Conservation (phyloP, 2,797 vertebrate genomes). For the Triplophysa yarkandensis region DNA sequence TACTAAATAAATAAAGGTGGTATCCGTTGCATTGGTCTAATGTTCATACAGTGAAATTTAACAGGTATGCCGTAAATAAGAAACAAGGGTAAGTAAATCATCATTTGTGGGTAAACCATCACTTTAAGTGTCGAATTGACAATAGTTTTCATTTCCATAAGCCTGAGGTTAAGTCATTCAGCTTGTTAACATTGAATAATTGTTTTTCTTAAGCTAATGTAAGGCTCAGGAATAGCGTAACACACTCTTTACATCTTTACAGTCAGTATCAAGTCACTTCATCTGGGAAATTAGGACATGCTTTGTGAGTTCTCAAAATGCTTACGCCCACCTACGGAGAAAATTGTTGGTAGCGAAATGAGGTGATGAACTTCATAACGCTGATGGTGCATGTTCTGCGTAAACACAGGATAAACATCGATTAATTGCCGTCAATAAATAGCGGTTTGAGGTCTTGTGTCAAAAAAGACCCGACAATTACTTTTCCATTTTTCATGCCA, state of each 20-base stretch:
- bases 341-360: conserved; percentile 82
- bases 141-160: too few relatives aligned
- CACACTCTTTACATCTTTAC: conserved; percentile 30
- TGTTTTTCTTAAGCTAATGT: conserved; percentile 4
- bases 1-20: too few relatives aligned
- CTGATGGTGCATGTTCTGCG: conserved; percentile 84
- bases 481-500: conserved; percentile 87
- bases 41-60: too few relatives aligned
- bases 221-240: conserved; percentile 10
- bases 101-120: too few relatives aligned
- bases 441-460: conserved; percentile 84
- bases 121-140: too few relatives aligned
- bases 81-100: too few relatives aligned
- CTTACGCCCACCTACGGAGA: conserved; percentile 68
- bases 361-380: conserved; percentile 80
- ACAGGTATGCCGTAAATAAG: too few relatives aligned
- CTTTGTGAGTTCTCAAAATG: conserved; percentile 78
- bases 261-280: conserved; percentile 42
- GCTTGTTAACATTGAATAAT: neutral
- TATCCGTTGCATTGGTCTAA: too few relatives aligned
- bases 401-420: conserved; percentile 88
- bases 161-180: neutral
- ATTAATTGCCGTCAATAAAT: conserved; percentile 94
- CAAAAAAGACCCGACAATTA: conserved; percentile 89
- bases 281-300: conserved; percentile 83